Conservation (phyloP, 2,113 vertebrate species). For the Cynopterus brachyotis region DNA sequence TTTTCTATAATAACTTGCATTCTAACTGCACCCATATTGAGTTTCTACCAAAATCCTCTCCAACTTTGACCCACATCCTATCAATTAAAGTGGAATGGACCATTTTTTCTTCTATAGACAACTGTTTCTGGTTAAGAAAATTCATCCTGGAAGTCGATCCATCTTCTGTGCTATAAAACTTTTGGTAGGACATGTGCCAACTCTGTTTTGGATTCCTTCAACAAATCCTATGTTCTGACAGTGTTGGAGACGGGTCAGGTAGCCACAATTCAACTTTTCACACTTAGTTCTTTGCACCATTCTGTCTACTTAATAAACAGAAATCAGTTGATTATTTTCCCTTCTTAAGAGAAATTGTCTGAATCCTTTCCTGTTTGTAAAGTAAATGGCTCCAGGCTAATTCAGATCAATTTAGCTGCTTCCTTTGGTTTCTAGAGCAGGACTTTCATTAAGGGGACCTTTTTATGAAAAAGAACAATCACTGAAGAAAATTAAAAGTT, state of each 20-base stretch:
- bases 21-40: neutral
- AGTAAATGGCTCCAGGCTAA: neutral
- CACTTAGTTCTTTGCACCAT: neutral
- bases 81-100: neutral
- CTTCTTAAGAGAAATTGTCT: constrained; percentile 36
- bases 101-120: neutral
- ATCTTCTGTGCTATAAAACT: neutral
- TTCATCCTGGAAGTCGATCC: neutral
- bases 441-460: neutral
- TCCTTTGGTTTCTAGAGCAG: neutral
- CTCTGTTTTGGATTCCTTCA: neutral
- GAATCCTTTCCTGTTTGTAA: neutral
- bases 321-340: neutral
- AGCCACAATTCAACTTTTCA: neutral
- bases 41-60: neutral
- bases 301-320: neutral
- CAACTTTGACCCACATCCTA: neutral
- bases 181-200: constrained; percentile 3
- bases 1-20: neutral
- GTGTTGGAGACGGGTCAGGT: neutral
- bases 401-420: neutral
- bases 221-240: neutral
- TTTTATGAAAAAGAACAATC: neutral
- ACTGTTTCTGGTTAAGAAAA: constrained; percentile 51
- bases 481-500: neutral